Base-by-base conservation (phyloP, 2,888 invertebrate species). In the Polyommatus iphigenia region DNA sequence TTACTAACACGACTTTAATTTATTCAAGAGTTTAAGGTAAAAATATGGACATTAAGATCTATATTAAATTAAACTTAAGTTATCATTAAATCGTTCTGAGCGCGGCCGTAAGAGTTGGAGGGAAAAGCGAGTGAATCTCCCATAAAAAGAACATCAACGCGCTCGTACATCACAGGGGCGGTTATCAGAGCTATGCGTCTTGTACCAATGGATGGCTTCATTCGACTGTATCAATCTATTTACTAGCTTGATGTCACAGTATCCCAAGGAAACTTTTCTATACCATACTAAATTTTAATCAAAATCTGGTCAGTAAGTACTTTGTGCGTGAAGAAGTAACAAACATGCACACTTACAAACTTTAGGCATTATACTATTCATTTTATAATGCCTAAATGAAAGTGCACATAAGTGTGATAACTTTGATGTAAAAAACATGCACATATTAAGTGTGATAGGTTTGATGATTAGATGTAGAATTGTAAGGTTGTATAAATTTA, bases 121-220 rank as follows among this genome's bases (percentile, higher is more conserved):
- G 29, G 67, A 67, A 18, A 67, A 13, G 29, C 29, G 29, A 67
- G 67, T 29, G 67, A 67, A 32, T 32, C 67, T 67, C 24, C 29
- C 67, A 20, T 67, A 29, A 10, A 67, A 67, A 67, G 29, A 15
- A 67, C 67, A 67, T 67, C 67, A 67, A 67, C 67, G 67, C 67
- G 67, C 24, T 13, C 24, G 24, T 18, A 32, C 67, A 18, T 32
- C 24, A 62, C 62, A 13, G 24, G 67, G 24, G 6, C 29, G 67
- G 67, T 67, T 67, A 67, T 32, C 67, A 29, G 29, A 67, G 15
- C 67, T 29, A 62, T 62, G 20, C 62, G 15, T 15, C 67, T 67
- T 32, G 29, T 67, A 32, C 32, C 67, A 32, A 67, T 29, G 67
- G 67, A 29, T 32, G 29, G 29, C 29, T 67, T 67, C 32, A 67